These are phyloP conservation scores for Sapayoa aenigma DNA, from an alignment of 2,113 vertebrate species.

Conservation along the genomic window DNA sequence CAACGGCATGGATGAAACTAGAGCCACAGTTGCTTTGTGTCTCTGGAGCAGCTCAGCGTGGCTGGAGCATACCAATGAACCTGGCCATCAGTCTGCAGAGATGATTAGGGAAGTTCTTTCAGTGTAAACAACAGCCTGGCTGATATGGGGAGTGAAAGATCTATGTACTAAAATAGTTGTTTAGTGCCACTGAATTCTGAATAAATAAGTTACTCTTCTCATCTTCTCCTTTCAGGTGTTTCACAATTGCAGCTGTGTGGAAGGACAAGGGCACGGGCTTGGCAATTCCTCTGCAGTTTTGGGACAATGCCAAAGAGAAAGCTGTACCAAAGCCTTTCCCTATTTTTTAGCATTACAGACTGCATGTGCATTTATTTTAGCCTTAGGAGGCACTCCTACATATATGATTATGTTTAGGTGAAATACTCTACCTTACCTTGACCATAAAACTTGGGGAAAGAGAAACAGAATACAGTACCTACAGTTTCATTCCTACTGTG, in stretches of 20 bases:
- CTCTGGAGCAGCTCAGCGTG: neutral
- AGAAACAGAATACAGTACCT: neutral
- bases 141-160: neutral
- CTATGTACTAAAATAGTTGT: neutral
- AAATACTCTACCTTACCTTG: constrained; percentile 40
- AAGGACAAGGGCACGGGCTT: constrained; percentile 52
- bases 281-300: constrained; percentile 77
- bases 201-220: neutral
- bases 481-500: neutral
- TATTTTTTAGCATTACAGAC: constrained; percentile 82
- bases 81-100: neutral
- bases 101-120: neutral
- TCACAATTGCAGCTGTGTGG: constrained; percentile 86
- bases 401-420: constrained; percentile 88
- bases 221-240: constrained; percentile 75
- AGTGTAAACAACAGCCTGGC: neutral
- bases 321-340: constrained; percentile 79
- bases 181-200: neutral
- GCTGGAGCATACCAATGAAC: neutral
- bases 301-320: constrained; percentile 81
- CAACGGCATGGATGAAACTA: neutral
- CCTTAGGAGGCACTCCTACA: constrained; percentile 79
- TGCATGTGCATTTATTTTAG: constrained; percentile 77
- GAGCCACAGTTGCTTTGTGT: neutral
- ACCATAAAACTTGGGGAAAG: neutral